Percentiles rank a stretch among this genome's conserved stretches.
Evolutionary conservation across 2,113 vertebrate genomes (phyloP).

Genomic region (Odobenus rosmarus): DNA sequence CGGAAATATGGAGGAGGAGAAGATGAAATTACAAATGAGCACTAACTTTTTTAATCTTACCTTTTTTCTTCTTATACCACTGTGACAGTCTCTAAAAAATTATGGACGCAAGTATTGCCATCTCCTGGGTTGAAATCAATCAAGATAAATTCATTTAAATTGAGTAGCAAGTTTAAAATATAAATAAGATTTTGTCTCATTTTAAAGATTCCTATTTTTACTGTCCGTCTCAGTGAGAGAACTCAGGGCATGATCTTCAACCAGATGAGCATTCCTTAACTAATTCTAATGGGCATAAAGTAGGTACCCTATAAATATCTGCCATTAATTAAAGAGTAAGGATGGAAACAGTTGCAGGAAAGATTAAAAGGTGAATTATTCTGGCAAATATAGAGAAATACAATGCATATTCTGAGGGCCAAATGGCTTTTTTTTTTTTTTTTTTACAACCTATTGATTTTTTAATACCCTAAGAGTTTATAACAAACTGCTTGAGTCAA

Average conservation of each 20-base stretch:
- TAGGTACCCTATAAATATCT: background rate
- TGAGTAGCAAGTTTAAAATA: background rate
- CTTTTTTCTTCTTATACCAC: background rate
- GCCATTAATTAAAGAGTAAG: conserved; percentile 28
- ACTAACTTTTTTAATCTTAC: conserved; percentile 3
- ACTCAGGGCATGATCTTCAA: background rate
- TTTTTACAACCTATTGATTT: background rate
- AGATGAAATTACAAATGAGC: conserved; percentile 9
- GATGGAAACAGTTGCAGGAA: background rate
- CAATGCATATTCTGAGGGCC: background rate
- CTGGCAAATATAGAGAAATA: background rate
- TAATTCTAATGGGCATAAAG: background rate
- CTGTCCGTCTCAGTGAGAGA: background rate
- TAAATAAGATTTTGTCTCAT: background rate
- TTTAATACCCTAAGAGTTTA: background rate
- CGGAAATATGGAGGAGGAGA: conserved; percentile 5
- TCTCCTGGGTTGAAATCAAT: conserved; percentile 23
- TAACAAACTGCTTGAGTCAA: background rate
- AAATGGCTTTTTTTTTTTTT: background rate
- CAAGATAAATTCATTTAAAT: conserved; percentile 33
- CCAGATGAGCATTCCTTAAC: background rate
- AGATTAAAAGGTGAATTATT: background rate
- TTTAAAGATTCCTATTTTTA: conserved; percentile 17
- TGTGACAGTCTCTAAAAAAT: background rate
- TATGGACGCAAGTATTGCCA: background rate